A percentile compares a stretch with the other conserved stretches of the same genome.
Evolutionary conservation across 1,140 invertebrate species (phyloP).

Genomic region (Cylas formicarius): DNA sequence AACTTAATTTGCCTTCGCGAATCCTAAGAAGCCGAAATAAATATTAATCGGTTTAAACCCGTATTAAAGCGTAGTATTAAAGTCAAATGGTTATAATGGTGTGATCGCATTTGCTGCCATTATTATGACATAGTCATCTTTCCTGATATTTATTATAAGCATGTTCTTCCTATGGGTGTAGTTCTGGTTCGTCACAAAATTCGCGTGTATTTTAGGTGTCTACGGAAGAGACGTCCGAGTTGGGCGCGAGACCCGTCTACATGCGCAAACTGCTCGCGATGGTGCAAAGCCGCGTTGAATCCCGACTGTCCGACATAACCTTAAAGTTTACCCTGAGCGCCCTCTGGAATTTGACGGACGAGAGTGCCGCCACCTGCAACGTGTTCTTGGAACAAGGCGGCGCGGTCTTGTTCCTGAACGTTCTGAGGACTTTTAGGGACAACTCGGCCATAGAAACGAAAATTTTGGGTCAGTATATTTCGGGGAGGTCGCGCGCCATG

Average conservation of each 20-base stretch:
- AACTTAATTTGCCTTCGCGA: too few species aligned
- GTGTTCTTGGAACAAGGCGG: slow-evolving; percentile 68
- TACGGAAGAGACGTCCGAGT: slow-evolving; percentile 62
- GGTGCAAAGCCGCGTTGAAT: slow-evolving; percentile 57
- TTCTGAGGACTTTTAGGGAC: slow-evolving; percentile 56
- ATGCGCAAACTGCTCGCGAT: slow-evolving; percentile 68
- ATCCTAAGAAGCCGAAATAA: too few species aligned
- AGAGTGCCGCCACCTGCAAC: slow-evolving; percentile 64
- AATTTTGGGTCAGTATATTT: slow-evolving; percentile 57
- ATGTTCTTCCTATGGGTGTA: too few species aligned
- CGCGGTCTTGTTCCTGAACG: slow-evolving; percentile 60
- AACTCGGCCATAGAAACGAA: slow-evolving; percentile 70
- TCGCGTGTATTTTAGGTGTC: slow-evolving; percentile 40
- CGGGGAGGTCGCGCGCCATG: neutral
- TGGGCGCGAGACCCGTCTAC: slow-evolving; percentile 62
- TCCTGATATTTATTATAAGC: too few species aligned
- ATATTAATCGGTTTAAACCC: too few species aligned
- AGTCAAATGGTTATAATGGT: too few species aligned
- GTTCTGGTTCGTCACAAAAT: too few species aligned
- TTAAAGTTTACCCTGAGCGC: slow-evolving; percentile 76
- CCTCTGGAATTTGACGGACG: slow-evolving; percentile 77
- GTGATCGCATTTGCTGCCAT: too few species aligned
- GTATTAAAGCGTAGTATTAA: too few species aligned
- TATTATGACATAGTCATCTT: too few species aligned
- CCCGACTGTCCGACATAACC: slow-evolving; percentile 60